phyloP scores from a whole-genome alignment of 2,797 vertebrate genomes.

The Epinephelus malabaricus region DNA sequence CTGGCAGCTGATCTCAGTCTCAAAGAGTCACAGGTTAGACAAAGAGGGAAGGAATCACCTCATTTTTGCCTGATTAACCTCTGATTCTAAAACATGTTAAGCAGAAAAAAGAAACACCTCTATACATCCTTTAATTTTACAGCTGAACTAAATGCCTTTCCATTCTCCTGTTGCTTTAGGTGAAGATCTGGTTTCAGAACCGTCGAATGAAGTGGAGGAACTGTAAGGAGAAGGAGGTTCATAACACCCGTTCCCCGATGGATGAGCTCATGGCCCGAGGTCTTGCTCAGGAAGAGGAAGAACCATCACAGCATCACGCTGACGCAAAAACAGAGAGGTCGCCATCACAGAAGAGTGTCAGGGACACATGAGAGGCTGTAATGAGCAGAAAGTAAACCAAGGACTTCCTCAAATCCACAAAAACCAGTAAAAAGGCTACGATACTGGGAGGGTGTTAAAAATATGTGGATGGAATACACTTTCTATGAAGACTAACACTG shows the following conservation, averaged over 20 bases:
- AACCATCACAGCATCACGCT: constrained; percentile 42
- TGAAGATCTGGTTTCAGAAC: constrained; percentile 99
- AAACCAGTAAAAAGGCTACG: constrained; percentile 16
- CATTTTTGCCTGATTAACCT: neutral
- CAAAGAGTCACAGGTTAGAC: constrained; percentile 95
- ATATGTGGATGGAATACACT: constrained; percentile 20
- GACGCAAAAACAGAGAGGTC: constrained; percentile 50
- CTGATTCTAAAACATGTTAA: neutral
- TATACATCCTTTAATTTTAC: neutral
- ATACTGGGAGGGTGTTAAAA: constrained; percentile 1
- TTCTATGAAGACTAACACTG: constrained; percentile 53
- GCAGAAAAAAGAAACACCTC: neutral
- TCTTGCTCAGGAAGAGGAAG: constrained; percentile 66
- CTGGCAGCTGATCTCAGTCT: constrained; percentile 92
- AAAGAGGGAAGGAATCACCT: constrained; percentile 21
- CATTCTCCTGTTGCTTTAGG: constrained; percentile 80
- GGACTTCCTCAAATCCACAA: constrained; percentile 42
- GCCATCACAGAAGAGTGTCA: constrained; percentile 48
- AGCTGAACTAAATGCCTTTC: neutral
- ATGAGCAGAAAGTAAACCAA: constrained; percentile 14
- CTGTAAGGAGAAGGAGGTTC: constrained; percentile 95
- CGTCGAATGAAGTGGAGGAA: constrained; percentile 99
- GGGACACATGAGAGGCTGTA: constrained; percentile 53
- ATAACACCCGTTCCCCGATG: constrained; percentile 88
- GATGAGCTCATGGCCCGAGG: constrained; percentile 86